Evolutionary conservation across 1,140 invertebrate species (phyloP), one percentile per base, ranked within the genome.

Genomic region (Cydia strobilella): DNA sequence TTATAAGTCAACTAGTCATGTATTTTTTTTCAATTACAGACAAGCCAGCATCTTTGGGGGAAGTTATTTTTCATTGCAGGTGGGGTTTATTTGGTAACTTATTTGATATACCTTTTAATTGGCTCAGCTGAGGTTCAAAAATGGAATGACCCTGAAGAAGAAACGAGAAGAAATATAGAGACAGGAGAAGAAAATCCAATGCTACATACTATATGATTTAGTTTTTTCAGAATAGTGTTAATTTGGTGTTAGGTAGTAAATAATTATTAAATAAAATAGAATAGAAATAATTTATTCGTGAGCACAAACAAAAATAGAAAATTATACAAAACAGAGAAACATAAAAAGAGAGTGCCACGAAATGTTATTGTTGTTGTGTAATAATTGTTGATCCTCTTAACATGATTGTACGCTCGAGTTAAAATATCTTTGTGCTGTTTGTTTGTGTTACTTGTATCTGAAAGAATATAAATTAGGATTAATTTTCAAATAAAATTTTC

Each of bases 21-120:
- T 35, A 7, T 48, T 45, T 72, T 45, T 27, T 31, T 25, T 12
- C n/a, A n/a, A 39, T 69, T 83, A 12, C 79, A 90, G 88, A 83
- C 80, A 15, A 79, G 80, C 35, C 78, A 80, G 73, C 74, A 78
- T 15, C 75, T 89, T 6, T 97, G 96, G 96, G 92, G 94, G 76
- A 92, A 89, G 9, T 94, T 96, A 0, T 97, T 96, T 84, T 95
- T 94, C 79, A 88, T 96, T 20, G 92, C 95, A 15, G 93, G 95
- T 5, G 93, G 87, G 3, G 86, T 96, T 10, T 95, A 96, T 79
- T 82, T 95, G 1, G 51, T 94, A 18, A 94, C 95, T 4, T 95
- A 94, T 72, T 79, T 95, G 0, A 74, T 95, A 0, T 97, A 95
- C 78, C 74, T 95, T 3, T 75, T 95, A 5, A 94, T 95, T 71